A percentile compares a stretch with the other conserved stretches of the same genome.
phyloP scores from a whole-genome alignment of 2,797 vertebrate species.

The Hydrocynus forskahlii region DNA sequence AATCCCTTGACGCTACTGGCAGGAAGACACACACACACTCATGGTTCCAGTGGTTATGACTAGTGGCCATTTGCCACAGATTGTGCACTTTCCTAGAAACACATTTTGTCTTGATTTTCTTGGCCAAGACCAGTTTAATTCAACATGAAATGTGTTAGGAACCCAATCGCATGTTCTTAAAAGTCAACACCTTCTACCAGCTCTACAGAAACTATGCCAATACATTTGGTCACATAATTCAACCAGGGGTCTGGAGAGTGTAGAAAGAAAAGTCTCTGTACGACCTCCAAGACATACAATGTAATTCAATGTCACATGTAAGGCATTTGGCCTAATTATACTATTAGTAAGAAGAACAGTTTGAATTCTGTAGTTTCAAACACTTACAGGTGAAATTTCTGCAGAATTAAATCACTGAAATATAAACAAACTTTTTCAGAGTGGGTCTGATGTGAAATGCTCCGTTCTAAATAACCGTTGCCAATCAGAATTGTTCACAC shows the following conservation, averaged over 20 bases:
- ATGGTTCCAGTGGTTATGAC: background rate
- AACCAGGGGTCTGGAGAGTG: background rate
- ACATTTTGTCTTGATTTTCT: background rate
- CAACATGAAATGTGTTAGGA: background rate
- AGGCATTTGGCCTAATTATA: background rate
- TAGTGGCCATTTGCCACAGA: background rate
- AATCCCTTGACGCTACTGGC: slow-evolving; percentile 1
- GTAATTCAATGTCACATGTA: background rate
- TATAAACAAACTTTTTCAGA: background rate
- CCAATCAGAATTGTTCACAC: too few relatives aligned
- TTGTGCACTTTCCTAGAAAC: background rate
- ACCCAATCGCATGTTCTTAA: background rate
- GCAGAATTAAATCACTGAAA: too few relatives aligned
- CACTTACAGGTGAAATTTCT: background rate
- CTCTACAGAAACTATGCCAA: background rate
- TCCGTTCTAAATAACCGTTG: too few relatives aligned
- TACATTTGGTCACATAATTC: background rate
- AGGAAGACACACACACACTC: background rate
- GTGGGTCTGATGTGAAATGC: too few relatives aligned
- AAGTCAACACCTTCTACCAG: background rate
- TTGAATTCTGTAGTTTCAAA: background rate
- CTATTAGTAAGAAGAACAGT: background rate
- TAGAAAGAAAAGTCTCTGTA: background rate
- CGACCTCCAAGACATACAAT: background rate
- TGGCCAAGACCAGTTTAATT: background rate